Conservation (phyloP, 2,888 invertebrate species). For the Drosophila meridiana region DNA sequence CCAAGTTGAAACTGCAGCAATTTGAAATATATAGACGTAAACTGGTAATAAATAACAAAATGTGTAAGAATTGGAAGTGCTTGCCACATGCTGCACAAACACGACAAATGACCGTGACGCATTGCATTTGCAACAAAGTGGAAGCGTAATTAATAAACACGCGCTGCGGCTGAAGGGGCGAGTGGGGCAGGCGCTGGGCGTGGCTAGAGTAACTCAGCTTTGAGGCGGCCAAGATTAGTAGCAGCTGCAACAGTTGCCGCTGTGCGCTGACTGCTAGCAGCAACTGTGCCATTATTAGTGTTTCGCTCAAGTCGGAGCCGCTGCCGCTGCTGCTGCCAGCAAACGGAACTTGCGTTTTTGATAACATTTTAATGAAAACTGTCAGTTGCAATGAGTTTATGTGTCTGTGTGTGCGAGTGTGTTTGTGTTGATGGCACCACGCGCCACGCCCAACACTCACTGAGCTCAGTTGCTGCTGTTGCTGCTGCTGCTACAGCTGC, state of each 20-base stretch:
- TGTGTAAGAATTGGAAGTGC: not conserved
- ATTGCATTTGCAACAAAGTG: slow-evolving; percentile 18
- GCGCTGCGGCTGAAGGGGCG: not conserved
- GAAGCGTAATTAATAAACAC: slow-evolving; percentile 46
- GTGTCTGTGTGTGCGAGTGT: slow-evolving; percentile 14
- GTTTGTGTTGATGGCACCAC: slow-evolving; percentile 36
- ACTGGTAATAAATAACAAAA: not conserved
- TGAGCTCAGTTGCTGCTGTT: slow-evolving; percentile 15
- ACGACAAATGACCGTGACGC: slow-evolving; percentile 27
- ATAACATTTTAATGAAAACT: slow-evolving; percentile 83
- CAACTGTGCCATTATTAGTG: slow-evolving; percentile 61
- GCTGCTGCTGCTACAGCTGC: slow-evolving; percentile 34
- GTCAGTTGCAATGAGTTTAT: slow-evolving; percentile 71
- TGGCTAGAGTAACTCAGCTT: slow-evolving; percentile 25
- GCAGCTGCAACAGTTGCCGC: slow-evolving; percentile 43
- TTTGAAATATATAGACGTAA: not conserved
- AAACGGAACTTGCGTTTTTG: slow-evolving; percentile 73
- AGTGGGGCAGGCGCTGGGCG: not conserved
- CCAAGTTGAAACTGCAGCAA: not conserved
- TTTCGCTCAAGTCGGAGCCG: slow-evolving; percentile 46
- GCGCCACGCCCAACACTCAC: slow-evolving; percentile 40
- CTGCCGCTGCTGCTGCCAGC: slow-evolving; percentile 37
- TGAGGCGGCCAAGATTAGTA: slow-evolving; percentile 59
- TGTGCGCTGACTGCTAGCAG: slow-evolving; percentile 32
- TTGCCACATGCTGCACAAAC: slow-evolving; percentile 26